These are phyloP conservation scores for Endotricha flammealis DNA, from an alignment of 2,888 invertebrate species.

Conservation along the genomic window DNA sequence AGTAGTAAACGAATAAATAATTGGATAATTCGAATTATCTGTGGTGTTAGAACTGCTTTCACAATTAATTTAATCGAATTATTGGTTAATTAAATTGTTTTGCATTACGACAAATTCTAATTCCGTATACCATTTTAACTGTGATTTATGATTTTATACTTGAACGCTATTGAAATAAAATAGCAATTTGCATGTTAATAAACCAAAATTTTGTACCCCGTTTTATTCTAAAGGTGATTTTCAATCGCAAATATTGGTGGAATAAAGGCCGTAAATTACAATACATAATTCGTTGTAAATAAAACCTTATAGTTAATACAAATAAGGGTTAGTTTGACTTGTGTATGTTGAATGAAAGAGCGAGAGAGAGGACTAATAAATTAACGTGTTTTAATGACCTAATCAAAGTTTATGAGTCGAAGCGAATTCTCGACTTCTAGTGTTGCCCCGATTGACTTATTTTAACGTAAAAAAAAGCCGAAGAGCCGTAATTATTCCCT, in stretches of 20 bases:
- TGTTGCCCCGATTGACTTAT: constrained; percentile 75
- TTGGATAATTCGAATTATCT: too few relatives aligned
- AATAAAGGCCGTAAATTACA: constrained; percentile 49
- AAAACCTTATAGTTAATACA: constrained; percentile 31
- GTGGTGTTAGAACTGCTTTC: too few relatives aligned
- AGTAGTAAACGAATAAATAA: too few relatives aligned
- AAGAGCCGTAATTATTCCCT: constrained; percentile 62
- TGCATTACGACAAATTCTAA: too few relatives aligned
- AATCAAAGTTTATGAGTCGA: constrained; percentile 78
- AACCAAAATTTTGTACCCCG: too few relatives aligned
- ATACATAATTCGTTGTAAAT: constrained; percentile 27
- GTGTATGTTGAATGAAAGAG: constrained; percentile 62
- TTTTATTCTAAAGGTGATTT: constrained; percentile 51
- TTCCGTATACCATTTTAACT: too few relatives aligned
- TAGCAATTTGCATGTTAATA: too few relatives aligned
- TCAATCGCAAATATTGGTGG: constrained; percentile 48
- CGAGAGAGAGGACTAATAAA: constrained; percentile 73
- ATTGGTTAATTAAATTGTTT: constrained; percentile 29
- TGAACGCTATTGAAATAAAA: too few relatives aligned
- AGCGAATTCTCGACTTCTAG: constrained; percentile 75
- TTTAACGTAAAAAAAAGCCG: constrained; percentile 50
- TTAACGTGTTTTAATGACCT: constrained; percentile 76
- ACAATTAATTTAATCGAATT: too few relatives aligned
- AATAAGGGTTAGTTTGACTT: constrained; percentile 56
- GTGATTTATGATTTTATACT: too few relatives aligned